Evolutionary conservation across 2,797 vertebrate species (phyloP), one percentile per base, ranked within the genome.

Genomic region (Champsocephalus gunnari): DNA sequence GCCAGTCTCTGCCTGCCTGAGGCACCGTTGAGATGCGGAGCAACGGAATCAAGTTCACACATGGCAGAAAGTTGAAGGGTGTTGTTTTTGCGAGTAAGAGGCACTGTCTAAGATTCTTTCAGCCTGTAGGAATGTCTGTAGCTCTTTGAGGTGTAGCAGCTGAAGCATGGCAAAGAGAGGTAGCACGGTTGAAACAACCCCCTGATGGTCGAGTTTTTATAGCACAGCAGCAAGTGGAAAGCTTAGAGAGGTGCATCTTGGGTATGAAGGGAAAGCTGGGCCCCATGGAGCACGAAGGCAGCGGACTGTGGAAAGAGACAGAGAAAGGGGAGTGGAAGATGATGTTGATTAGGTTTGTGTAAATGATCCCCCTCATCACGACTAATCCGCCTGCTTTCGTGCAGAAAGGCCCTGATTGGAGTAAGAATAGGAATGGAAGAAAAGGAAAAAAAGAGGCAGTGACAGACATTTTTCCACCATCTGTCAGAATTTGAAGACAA

Each of bases 1-100:
- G 86, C 92, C 83, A 89, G 90, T 93, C 83, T 49, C 79, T 93
- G 90, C 92, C 89, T 94, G 93, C 89, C 91, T 60, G 38, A 84
- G 72, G 64, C 77, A 76, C 78, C 77, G 83, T 78, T 88, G 73
- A 85, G 75, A 85, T 82, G 80, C 56, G 41, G 66, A 65, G 71
- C 70, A 78, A 67, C 86, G 79, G 34, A 87, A 74, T 91, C 89
- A 91, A 89, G 92, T 93, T 89, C 59, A 73, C 89, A 93, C 91
- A 89, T 45, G 89, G 87, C 77, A 70, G 56, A 76, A 71, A 69
- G 73, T 74, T 51, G 68, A 77, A 64, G 41, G 47, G 57, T 66
- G 71, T 77, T 79, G 71, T 69, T 73, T 83, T 65, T 83, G 77
- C 73, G 63, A 83, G 78, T 16, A 60, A 71, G 62, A 65, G 60